Evolutionary conservation across 1,140 invertebrate species (phyloP), one percentile per base, ranked within the genome.

Genomic region (Piezodorus guildinii): DNA sequence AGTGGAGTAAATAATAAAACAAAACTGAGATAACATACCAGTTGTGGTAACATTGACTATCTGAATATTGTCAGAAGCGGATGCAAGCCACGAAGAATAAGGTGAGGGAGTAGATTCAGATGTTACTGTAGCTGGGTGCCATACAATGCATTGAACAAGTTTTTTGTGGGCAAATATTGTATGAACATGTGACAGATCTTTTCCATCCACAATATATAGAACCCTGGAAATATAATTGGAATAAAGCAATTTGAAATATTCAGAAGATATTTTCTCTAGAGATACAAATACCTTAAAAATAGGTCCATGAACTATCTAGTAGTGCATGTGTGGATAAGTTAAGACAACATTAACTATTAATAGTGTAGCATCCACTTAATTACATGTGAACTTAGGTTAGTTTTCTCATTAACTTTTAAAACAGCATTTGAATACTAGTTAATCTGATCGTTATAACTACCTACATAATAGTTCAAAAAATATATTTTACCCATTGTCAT

Each of bases 401-500:
- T n/a, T n/a, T n/a, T n/a, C n/a, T n/a, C n/a, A n/a, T n/a, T n/a
- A n/a, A n/a, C n/a, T n/a, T n/a, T n/a, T n/a, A n/a, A n/a, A n/a
- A n/a, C n/a, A n/a, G n/a, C n/a, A n/a, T n/a, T n/a, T n/a, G n/a
- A n/a, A n/a, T n/a, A n/a, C n/a, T n/a, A n/a, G n/a, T n/a, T n/a
- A n/a, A n/a, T n/a, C n/a, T n/a, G n/a, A n/a, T n/a, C n/a, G n/a
- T n/a, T n/a, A n/a, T n/a, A n/a, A n/a, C n/a, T n/a, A n/a, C n/a
- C n/a, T n/a, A n/a, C 6, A 10, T 39, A 39, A 39, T 39, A 10
- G 1, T 39, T 39, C 34, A 39, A 39, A 39, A 39, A 39, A 39
- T 39, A 12, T 39, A 39, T 39, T 39, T 46, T 62, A 71, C 68
- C 84, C 83, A 77, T 82, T 80, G 69, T 80, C 78, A 72, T 79